phyloP scores from a whole-genome alignment of 2,113 vertebrate species.

The Apus apus region DNA sequence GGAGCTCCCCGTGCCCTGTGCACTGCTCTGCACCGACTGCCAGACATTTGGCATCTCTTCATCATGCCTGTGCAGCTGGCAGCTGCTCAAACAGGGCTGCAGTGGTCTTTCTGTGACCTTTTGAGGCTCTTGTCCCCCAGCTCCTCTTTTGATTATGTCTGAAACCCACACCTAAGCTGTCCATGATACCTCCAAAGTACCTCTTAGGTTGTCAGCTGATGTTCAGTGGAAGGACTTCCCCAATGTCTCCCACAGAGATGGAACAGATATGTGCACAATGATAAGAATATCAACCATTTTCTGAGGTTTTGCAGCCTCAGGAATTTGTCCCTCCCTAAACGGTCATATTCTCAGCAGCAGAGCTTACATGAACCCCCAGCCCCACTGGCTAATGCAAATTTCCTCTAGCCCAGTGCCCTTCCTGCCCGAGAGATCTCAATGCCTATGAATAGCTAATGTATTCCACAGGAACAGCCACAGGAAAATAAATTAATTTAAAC shows the following conservation, averaged over 20 bases:
- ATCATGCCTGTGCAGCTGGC: not conserved
- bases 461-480: constrained; percentile 62
- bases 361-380: not conserved
- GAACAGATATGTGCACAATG: not conserved
- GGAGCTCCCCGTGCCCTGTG: accelerated
- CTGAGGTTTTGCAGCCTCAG: not conserved
- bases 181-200: not conserved
- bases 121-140: not conserved
- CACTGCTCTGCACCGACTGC: accelerated
- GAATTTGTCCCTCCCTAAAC: not conserved
- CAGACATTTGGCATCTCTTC: not conserved
- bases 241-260: not conserved
- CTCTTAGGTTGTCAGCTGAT: not conserved
- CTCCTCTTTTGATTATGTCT: not conserved
- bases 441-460: constrained; percentile 60
- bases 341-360: not conserved
- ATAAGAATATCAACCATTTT: not conserved
- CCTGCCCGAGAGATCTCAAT: not conserved
- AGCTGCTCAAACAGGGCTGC: not conserved
- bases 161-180: not conserved
- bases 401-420: constrained; percentile 27
- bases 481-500: constrained; percentile 66
- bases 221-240: not conserved
- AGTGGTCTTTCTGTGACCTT: not conserved
- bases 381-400: constrained; percentile 48